Conservation (phyloP, 1,140 invertebrate species). For the Bombus balteatus region DNA sequence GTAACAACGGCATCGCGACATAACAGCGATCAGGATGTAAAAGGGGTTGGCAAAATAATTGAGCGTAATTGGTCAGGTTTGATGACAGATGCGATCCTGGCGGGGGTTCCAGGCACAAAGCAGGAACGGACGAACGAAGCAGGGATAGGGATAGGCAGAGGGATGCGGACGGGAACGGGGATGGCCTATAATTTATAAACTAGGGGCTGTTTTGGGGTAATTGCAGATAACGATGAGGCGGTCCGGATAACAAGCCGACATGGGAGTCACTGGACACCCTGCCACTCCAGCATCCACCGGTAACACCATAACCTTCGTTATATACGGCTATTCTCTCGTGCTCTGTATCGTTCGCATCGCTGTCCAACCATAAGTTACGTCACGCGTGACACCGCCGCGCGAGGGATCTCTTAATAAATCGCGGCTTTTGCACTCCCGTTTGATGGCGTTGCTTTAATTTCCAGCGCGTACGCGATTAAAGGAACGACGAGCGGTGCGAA, state of each 20-base stretch:
- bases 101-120: not conserved
- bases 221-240: constrained; percentile 82
- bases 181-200: constrained; percentile 82
- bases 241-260: constrained; percentile 82
- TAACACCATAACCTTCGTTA: constrained; percentile 75
- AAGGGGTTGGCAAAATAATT: constrained; percentile 68
- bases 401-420: constrained; percentile 57
- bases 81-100: constrained; percentile 76
- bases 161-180: constrained; percentile 51
- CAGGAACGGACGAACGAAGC: not conserved
- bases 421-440: not conserved
- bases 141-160: not conserved
- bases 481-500: not conserved
- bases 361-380: constrained; percentile 67
- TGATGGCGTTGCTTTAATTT: not conserved
- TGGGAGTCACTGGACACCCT: constrained; percentile 81
- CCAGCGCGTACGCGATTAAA: not conserved
- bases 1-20: constrained; percentile 14
- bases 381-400: constrained; percentile 53
- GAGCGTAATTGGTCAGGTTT: constrained; percentile 76
- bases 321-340: constrained; percentile 57
- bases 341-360: constrained; percentile 60
- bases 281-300: constrained; percentile 68
- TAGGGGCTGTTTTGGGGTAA: constrained; percentile 82
- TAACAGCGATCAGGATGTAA: constrained; percentile 15